Evolutionary conservation across 2,113 vertebrate species (phyloP).

Genomic region (Hemiprocne comata): DNA sequence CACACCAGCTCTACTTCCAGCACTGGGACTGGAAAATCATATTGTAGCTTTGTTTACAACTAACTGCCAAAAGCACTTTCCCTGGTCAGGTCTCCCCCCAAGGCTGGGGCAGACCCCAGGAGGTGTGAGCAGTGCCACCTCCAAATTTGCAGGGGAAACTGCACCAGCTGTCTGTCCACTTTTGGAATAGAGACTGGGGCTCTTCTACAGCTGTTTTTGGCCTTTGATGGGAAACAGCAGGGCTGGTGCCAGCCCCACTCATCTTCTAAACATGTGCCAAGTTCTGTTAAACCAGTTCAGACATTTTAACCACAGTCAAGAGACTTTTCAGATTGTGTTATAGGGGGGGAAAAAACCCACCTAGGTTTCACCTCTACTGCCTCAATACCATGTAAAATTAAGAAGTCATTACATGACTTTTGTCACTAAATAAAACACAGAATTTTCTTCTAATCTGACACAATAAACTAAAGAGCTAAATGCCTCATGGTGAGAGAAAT

Average conservation of each 20-base stretch:
- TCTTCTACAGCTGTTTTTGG: not conserved
- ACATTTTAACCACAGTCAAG: not conserved
- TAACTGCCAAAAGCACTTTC: not conserved
- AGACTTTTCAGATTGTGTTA: not conserved
- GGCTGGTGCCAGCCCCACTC: not conserved
- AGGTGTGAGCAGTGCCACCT: accelerated
- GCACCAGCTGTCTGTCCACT: not conserved
- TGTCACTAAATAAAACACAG: not conserved
- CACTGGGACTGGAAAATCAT: not conserved
- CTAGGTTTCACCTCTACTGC: not conserved
- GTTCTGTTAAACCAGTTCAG: not conserved
- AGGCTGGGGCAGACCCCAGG: not conserved
- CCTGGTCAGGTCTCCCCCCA: not conserved
- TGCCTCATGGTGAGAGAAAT: not conserved
- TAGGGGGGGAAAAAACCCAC: not conserved
- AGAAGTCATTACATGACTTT: not conserved
- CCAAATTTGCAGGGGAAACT: not conserved
- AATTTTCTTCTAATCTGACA: not conserved
- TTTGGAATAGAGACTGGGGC: not conserved
- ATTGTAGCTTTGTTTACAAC: not conserved
- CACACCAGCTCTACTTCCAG: not conserved
- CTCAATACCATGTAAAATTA: not conserved
- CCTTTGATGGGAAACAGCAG: not conserved
- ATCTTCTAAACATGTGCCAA: not conserved
- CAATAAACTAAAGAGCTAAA: not conserved